Evolutionary conservation across 1,140 invertebrate species (phyloP).

Genomic region (Adelges cooleyi): DNA sequence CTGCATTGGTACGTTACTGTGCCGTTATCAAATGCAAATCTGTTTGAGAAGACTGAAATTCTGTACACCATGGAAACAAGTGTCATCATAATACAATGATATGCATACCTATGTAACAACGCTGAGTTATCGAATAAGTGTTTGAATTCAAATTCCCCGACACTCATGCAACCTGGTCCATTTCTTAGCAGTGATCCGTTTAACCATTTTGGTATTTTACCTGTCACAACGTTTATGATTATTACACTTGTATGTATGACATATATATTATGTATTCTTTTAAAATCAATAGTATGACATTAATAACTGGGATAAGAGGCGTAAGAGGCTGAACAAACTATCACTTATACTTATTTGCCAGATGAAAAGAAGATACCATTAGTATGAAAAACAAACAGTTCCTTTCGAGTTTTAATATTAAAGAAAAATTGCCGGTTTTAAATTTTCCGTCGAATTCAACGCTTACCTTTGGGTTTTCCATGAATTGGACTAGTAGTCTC

Average conservation of each 20-base stretch:
- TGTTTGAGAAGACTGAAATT: conserved; percentile 35
- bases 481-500: conserved; percentile 56
- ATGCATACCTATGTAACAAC: conserved; percentile 58
- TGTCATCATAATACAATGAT: background rate
- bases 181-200: conserved; percentile 66
- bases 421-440: no score
- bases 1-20: conserved; percentile 65
- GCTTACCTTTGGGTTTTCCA: conserved; percentile 48
- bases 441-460: no score
- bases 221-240: conserved; percentile 42
- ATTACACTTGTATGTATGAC: no score
- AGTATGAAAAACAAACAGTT: no score
- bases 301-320: no score
- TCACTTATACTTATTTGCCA: no score
- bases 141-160: conserved; percentile 62
- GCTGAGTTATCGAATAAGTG: conserved; percentile 82
- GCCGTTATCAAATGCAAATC: conserved; percentile 59
- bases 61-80: background rate
- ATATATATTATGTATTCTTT: no score
- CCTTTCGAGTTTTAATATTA: no score
- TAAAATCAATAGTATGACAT: no score
- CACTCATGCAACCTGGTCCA: conserved; percentile 69
- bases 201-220: conserved; percentile 62
- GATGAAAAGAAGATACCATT: no score
- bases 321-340: no score